Evolutionary conservation across 37 sponge, comb jelly and placozoan genomes (phyloP).

Genomic region (Axinella damicornis): DNA sequence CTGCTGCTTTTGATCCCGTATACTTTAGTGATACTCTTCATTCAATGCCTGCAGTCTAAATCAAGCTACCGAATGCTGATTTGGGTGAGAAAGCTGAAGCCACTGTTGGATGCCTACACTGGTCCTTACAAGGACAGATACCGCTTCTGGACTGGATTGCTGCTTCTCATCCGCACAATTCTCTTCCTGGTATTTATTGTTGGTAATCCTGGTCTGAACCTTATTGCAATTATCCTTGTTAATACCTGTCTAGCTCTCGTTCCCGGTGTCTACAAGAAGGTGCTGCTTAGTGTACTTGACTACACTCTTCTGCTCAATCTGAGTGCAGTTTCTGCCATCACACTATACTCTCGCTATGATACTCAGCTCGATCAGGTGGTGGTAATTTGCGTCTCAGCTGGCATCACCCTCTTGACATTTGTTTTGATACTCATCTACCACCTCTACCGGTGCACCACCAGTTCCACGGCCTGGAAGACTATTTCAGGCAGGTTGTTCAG

Average conservation of each 20-base stretch:
- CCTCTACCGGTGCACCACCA: too few relatives aligned
- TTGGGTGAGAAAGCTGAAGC: conserved; percentile 8
- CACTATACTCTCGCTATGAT: background rate
- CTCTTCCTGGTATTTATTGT: conserved; percentile 8
- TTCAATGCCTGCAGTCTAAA: background rate
- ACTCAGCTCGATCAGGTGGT: too few relatives aligned
- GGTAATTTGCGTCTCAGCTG: too few relatives aligned
- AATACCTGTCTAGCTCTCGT: background rate
- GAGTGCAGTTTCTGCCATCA: background rate
- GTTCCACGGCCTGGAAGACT: too few relatives aligned
- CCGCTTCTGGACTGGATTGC: conserved; percentile 30
- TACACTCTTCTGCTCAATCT: conserved; percentile 13
- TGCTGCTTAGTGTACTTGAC: conserved; percentile 25
- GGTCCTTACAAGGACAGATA: conserved; percentile 33
- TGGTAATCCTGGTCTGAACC: background rate
- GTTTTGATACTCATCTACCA: too few relatives aligned
- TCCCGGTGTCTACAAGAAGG: conserved; percentile 33
- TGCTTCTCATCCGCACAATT: conserved; percentile 15
- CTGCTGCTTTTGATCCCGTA: conserved; percentile 21
- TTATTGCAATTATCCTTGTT: background rate
- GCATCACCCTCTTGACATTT: too few relatives aligned
- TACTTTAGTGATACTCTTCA: conserved; percentile 11
- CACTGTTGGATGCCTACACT: conserved; percentile 23
- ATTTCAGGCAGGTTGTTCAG: too few relatives aligned
- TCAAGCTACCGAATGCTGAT: background rate